These are phyloP conservation scores for Drosophila parvula DNA, from an alignment of 1,140 invertebrate genomes.

Conservation along the genomic window DNA sequence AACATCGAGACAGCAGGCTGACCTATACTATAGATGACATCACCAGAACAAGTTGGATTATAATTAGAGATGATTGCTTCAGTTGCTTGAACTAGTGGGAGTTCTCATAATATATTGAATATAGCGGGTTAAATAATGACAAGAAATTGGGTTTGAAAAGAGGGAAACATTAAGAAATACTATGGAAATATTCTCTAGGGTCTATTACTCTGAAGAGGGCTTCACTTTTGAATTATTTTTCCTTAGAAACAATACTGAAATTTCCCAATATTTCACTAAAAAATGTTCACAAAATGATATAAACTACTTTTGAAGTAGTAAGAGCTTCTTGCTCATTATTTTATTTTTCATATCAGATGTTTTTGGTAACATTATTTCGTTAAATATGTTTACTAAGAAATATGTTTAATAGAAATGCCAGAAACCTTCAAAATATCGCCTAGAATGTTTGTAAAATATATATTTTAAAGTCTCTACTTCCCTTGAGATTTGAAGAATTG, in stretches of 20 bases:
- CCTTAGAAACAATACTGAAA: background rate
- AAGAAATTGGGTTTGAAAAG: too few species aligned
- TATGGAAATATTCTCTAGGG: fast-evolving
- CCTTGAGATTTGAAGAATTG: background rate
- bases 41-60: constrained; percentile 39
- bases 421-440: too few species aligned
- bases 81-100: constrained; percentile 1
- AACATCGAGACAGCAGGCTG: constrained; percentile 11
- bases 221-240: background rate
- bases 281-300: background rate
- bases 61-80: constrained; percentile 46
- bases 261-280: background rate
- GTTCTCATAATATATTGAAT: background rate
- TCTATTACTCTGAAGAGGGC: background rate
- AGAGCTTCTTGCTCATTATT: background rate
- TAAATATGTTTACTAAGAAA: background rate
- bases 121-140: background rate
- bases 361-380: background rate
- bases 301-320: background rate
- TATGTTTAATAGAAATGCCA: too few species aligned
- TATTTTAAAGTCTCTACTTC: too few species aligned
- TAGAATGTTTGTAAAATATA: background rate
- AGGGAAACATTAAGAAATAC: background rate
- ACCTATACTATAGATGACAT: constrained; percentile 32
- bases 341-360: background rate